Conservation (phyloP, 1,140 invertebrate genomes). For the Drosophila nannoptera region DNA sequence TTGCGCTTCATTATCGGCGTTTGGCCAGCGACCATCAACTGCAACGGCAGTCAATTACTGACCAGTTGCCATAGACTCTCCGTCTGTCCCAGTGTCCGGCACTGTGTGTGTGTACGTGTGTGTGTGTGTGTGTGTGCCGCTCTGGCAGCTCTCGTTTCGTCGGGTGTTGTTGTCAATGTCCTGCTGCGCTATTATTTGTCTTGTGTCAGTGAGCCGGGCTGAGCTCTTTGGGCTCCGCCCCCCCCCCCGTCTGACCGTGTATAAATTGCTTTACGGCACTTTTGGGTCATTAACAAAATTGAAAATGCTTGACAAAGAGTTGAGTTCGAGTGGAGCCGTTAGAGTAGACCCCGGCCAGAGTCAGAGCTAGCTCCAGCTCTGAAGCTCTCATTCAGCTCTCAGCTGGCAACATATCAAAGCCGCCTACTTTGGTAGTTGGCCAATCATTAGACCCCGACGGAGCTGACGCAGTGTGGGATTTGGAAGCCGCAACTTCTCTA, state of each 20-base stretch:
- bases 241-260: conserved; percentile 21
- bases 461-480: conserved; percentile 8
- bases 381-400: background rate
- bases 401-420: conserved; percentile 60
- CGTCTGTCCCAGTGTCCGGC: conserved; percentile 9
- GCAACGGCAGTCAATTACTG: conserved; percentile 44
- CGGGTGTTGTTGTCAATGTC: conserved; percentile 78
- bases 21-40: conserved; percentile 56
- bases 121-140: no score
- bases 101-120: background rate
- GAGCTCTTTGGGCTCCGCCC: conserved; percentile 20
- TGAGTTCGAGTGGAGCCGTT: background rate
- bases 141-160: conserved; percentile 22
- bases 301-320: conserved; percentile 68
- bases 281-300: conserved; percentile 79
- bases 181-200: conserved; percentile 79
- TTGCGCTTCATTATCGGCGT: conserved; percentile 70
- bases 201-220: conserved; percentile 56
- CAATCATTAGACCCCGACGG: conserved; percentile 59
- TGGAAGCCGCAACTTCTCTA: background rate
- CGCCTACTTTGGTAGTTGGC: conserved; percentile 65
- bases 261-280: conserved; percentile 78
- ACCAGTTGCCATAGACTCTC: conserved; percentile 34
- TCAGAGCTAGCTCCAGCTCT: conserved; percentile 5
- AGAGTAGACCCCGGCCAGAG: background rate